phyloP scores from a whole-genome alignment of 2,888 invertebrate genomes.

The Athetis lepigone region DNA sequence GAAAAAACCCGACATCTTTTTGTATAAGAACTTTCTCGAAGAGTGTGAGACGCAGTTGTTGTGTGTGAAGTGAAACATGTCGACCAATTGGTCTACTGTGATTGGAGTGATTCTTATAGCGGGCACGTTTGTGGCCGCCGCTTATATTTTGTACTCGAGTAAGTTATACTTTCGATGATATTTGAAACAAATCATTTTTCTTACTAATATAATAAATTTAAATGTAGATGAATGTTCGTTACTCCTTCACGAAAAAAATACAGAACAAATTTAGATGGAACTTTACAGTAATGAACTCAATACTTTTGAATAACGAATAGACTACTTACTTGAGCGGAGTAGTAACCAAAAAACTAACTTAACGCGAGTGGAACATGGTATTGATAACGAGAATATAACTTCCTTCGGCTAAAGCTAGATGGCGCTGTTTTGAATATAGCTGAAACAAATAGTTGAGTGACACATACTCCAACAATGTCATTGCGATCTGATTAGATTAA shows the following conservation, averaged over 20 bases:
- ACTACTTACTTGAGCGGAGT: too few species aligned
- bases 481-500: conserved; percentile 12
- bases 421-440: conserved; percentile 1
- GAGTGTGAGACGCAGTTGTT: neutral
- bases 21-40: neutral
- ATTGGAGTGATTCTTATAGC: neutral
- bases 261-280: too few species aligned
- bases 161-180: conserved; percentile 5
- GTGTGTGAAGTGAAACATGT: conserved; percentile 4
- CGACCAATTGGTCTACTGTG: neutral
- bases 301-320: too few species aligned
- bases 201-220: too few species aligned
- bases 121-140: neutral
- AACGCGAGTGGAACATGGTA: too few species aligned
- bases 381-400: too few species aligned
- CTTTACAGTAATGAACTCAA: too few species aligned
- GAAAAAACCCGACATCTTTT: neutral
- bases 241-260: too few species aligned
- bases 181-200: neutral
- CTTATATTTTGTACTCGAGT: conserved; percentile 11
- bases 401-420: conserved; percentile 26
- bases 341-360: too few species aligned
- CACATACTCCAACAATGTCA: neutral
- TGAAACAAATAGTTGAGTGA: neutral
- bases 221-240: too few species aligned